phyloP scores from a whole-genome alignment of 2,113 vertebrate genomes.

The Hypanus sabinus region DNA sequence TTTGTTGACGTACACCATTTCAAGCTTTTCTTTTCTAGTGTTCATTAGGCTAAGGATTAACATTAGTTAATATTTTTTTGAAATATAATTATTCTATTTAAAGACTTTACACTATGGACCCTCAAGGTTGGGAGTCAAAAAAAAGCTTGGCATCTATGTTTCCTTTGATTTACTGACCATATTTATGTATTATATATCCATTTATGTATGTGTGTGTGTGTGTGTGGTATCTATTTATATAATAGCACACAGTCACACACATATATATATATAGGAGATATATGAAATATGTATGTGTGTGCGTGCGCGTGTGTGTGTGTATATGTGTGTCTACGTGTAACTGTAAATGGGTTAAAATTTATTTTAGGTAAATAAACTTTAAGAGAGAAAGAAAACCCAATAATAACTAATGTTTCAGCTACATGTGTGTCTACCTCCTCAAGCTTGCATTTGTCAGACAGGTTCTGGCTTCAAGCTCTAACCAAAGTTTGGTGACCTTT shows the following conservation, averaged over 20 bases:
- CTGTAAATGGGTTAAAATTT: slow-evolving; percentile 31
- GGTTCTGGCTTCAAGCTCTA: slow-evolving; percentile 31
- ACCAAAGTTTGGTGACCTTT: slow-evolving; percentile 36
- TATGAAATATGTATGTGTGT: neutral
- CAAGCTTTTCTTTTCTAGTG: slow-evolving; percentile 1
- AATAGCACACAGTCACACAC: neutral
- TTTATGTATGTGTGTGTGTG: neutral
- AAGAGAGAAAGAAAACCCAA: slow-evolving; percentile 21
- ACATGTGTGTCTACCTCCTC: slow-evolving; percentile 34
- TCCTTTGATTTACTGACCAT: slow-evolving; percentile 7
- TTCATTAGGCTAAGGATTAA: neutral
- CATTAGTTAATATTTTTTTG: slow-evolving; percentile 13
- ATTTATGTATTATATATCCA: slow-evolving; percentile 17
- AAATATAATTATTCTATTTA: slow-evolving; percentile 23
- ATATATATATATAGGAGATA: neutral
- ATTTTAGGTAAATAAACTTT: slow-evolving; percentile 33
- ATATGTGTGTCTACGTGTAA: no score
- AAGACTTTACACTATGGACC: slow-evolving; percentile 17
- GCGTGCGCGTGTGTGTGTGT: no score
- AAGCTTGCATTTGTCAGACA: slow-evolving; percentile 36
- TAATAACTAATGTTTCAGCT: slow-evolving; percentile 23
- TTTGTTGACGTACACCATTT: neutral
- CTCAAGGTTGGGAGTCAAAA: slow-evolving; percentile 1
- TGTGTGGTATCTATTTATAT: neutral
- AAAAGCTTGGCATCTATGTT: neutral